These are phyloP conservation scores for Sandelia bainsii DNA, from an alignment of 2,797 vertebrate genomes.

Conservation along the genomic window DNA sequence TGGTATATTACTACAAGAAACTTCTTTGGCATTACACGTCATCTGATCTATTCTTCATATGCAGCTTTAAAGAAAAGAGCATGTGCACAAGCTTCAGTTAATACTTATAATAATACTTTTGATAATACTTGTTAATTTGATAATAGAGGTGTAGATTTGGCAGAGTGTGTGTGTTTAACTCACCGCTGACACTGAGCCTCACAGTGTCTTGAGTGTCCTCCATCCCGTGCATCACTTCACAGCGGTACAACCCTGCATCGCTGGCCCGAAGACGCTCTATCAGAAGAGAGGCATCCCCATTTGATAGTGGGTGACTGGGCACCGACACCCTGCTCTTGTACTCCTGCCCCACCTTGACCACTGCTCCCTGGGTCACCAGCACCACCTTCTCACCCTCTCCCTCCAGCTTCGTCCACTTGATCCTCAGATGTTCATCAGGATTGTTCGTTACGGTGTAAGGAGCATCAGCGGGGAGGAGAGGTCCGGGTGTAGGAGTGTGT, in stretches of 20 bases:
- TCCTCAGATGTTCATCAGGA: conserved; percentile 86
- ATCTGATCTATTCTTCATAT: too few relatives aligned
- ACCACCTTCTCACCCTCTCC: conserved; percentile 87
- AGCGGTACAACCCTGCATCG: conserved; percentile 91
- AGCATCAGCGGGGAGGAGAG: neutral
- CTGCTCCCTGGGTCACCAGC: conserved; percentile 88
- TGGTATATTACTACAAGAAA: too few relatives aligned
- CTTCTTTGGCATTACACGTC: too few relatives aligned
- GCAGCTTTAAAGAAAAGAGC: neutral
- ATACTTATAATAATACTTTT: too few relatives aligned
- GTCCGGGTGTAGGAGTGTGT: neutral
- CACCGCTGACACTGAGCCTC: conserved; percentile 88
- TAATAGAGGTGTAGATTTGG: neutral
- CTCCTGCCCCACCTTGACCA: conserved; percentile 86
- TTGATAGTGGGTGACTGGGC: conserved; percentile 74
- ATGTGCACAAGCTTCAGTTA: neutral
- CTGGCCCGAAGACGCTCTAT: conserved; percentile 87
- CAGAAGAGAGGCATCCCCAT: conserved; percentile 86
- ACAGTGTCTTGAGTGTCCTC: conserved; percentile 88
- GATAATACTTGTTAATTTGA: neutral
- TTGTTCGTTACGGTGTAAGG: conserved; percentile 48
- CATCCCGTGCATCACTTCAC: conserved; percentile 92
- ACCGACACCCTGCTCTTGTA: conserved; percentile 88
- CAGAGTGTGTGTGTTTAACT: conserved; percentile 56
- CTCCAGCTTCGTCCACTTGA: conserved; percentile 95